A percentile compares a stretch with the other conserved stretches of the same genome.
phyloP scores from a whole-genome alignment of 2,797 vertebrate genomes.

The Odontamblyopus lacepedii region DNA sequence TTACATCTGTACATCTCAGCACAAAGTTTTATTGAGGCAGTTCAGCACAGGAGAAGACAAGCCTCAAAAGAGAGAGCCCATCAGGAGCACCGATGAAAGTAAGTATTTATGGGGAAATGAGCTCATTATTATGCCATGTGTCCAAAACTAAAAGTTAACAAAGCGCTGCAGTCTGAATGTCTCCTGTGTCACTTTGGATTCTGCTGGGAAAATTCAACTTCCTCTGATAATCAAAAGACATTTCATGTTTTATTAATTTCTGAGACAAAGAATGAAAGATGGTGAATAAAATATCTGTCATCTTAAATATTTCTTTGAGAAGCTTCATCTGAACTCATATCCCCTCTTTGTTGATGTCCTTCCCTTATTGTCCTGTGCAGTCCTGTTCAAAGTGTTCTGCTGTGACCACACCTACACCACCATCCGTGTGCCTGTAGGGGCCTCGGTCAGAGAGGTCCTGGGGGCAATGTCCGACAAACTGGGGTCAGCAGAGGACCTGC shows the following conservation, averaged over 20 bases:
- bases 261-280: not conserved
- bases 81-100: constrained; percentile 92
- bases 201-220: too few species aligned
- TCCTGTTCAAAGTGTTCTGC: constrained; percentile 97
- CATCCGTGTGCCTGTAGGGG: constrained; percentile 87
- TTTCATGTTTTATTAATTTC: not conserved
- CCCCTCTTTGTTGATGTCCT: constrained; percentile 10
- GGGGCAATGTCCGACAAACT: constrained; percentile 91
- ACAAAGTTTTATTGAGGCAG: constrained; percentile 93
- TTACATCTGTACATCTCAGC: constrained; percentile 71
- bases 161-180: too few species aligned
- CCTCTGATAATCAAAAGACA: too few species aligned
- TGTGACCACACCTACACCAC: constrained; percentile 96
- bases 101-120: constrained; percentile 49
- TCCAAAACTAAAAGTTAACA: too few species aligned
- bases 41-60: constrained; percentile 92
- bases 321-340: not conserved
- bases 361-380: constrained; percentile 65
- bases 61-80: constrained; percentile 90
- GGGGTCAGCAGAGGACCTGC: constrained; percentile 90
- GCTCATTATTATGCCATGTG: too few species aligned
- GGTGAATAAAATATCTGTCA: not conserved
- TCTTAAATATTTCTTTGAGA: not conserved
- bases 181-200: too few species aligned
- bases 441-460: constrained; percentile 92